Percentiles rank a stretch among this genome's conserved stretches.
phyloP scores from a whole-genome alignment of 2,797 vertebrate species.

The Gila robusta region DNA sequence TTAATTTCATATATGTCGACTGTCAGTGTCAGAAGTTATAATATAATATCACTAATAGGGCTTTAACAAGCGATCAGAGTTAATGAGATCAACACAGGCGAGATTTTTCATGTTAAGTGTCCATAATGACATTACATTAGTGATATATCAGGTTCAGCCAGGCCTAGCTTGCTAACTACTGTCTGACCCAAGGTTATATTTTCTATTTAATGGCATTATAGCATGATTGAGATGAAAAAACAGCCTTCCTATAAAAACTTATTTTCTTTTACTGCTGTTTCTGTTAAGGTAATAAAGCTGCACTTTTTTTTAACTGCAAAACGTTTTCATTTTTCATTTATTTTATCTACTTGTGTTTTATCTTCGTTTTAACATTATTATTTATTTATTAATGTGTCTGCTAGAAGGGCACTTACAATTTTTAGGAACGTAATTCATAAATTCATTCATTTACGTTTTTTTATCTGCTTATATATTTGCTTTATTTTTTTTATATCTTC shows the following conservation, averaged over 20 bases:
- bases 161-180: background rate
- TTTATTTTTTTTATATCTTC: background rate
- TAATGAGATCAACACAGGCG: background rate
- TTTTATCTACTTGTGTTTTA: background rate
- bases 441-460: background rate
- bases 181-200: background rate
- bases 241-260: background rate
- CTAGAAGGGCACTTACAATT: too few species aligned
- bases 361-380: background rate
- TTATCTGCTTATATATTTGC: background rate
- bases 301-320: background rate
- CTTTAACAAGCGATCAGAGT: background rate
- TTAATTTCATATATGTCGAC: background rate
- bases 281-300: background rate
- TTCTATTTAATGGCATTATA: background rate
- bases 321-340: background rate
- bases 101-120: background rate
- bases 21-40: background rate
- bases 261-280: background rate
- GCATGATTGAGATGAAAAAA: constrained; percentile 1
- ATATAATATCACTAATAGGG: background rate
- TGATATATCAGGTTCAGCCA: background rate
- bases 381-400: background rate
- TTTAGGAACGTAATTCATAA: background rate
- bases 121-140: background rate